Percentiles rank a stretch among this genome's conserved stretches.
phyloP scores from a whole-genome alignment of 2,113 vertebrate species.

The Ardeotis arabs region DNA sequence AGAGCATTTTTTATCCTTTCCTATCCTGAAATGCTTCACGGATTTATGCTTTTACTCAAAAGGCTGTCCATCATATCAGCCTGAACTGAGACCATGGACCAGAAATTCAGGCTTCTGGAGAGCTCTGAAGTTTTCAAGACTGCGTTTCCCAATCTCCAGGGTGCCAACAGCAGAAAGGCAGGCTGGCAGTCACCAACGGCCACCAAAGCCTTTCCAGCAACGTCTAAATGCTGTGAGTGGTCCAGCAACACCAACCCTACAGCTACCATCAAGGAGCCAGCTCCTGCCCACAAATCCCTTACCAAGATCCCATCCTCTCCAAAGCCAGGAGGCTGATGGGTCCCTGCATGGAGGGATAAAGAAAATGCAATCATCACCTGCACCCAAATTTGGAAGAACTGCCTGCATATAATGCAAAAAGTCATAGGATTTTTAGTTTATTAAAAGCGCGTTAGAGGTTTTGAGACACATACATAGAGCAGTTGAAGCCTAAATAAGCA shows the following conservation, averaged over 20 bases:
- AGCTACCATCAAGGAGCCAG: not conserved
- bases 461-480: too few species aligned
- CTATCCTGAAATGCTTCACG: not conserved
- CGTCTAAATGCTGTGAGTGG: not conserved
- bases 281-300: not conserved
- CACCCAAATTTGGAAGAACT: not conserved
- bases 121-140: not conserved
- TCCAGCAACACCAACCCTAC: not conserved
- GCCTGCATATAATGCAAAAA: not conserved
- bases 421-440: not conserved
- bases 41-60: not conserved
- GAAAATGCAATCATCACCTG: not conserved
- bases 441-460: not conserved
- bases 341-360: not conserved
- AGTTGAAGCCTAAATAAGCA: too few species aligned
- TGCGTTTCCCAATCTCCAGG: accelerated
- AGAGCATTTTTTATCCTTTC: not conserved
- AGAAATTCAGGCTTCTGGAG: not conserved
- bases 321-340: not conserved
- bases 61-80: not conserved
- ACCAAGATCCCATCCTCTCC: not conserved
- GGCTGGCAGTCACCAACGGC: not conserved
- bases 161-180: not conserved
- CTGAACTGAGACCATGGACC: not conserved
- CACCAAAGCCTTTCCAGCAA: not conserved